These are phyloP conservation scores for Tetranychus urticae DNA, from an alignment of 1,140 invertebrate genomes.

Conservation along the genomic window DNA sequence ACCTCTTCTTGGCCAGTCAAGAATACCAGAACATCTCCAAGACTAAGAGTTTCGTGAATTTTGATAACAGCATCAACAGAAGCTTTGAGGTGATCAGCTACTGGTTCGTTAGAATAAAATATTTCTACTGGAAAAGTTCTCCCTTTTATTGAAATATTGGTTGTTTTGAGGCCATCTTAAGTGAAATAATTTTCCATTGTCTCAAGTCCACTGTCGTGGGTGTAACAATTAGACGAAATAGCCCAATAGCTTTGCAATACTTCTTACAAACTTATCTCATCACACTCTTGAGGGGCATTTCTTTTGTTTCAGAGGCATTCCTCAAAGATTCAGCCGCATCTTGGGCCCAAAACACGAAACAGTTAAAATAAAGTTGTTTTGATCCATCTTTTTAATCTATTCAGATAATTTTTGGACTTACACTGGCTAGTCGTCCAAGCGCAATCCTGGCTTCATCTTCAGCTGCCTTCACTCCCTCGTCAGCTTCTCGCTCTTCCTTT, in stretches of 20 bases:
- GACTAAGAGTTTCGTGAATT: constrained; percentile 53
- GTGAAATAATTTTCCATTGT: constrained; percentile 70
- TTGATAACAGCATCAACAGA: constrained; percentile 66
- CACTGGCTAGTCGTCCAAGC: too few relatives aligned
- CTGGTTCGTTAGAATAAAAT: constrained; percentile 57
- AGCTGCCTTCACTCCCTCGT: too few relatives aligned
- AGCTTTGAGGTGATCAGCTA: constrained; percentile 67
- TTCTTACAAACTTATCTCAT: too few relatives aligned
- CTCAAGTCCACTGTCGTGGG: constrained; percentile 88
- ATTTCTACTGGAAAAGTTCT: constrained; percentile 65
- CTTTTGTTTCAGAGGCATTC: too few relatives aligned
- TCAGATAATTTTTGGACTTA: too few relatives aligned
- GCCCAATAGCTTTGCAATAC: constrained; percentile 63
- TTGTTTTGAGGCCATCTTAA: constrained; percentile 15
- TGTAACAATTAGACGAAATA: constrained; percentile 57
- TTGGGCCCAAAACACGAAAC: too few relatives aligned
- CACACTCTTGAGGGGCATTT: too few relatives aligned
- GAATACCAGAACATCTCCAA: constrained; percentile 74
- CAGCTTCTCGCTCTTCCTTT: too few relatives aligned
- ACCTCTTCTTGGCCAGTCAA: constrained; percentile 86
- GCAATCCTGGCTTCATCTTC: too few relatives aligned
- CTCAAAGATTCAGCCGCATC: too few relatives aligned
- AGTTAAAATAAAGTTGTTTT: too few relatives aligned
- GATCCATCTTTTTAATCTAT: too few relatives aligned
- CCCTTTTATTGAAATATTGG: constrained; percentile 67